Evolutionary conservation across 1,140 invertebrate species (phyloP).

Genomic region (Drosophila mojavensis): DNA sequence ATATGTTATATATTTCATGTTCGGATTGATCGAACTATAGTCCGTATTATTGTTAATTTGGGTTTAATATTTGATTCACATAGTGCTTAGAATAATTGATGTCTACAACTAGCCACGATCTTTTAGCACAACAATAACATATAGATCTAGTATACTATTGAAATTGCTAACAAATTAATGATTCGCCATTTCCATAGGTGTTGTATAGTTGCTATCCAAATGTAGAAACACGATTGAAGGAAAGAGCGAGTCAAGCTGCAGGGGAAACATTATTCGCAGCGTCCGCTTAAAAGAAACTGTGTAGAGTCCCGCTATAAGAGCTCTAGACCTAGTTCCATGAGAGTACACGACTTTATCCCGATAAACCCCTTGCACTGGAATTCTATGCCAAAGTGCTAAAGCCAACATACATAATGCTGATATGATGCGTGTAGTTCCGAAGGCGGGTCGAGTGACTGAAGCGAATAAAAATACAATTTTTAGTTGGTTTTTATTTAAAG

Average conservation of each 20-base stretch:
- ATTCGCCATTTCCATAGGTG: constrained; percentile 25
- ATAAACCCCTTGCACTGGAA: constrained; percentile 26
- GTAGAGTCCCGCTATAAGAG: constrained; percentile 6
- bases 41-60: constrained; percentile 33
- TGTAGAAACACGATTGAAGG: constrained; percentile 16
- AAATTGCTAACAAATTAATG: constrained; percentile 30
- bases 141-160: constrained; percentile 30
- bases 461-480: constrained; percentile 21
- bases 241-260: constrained; percentile 25
- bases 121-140: constrained; percentile 49
- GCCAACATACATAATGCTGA: constrained; percentile 18
- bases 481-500: constrained; percentile 46
- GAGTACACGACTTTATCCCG: constrained; percentile 14
- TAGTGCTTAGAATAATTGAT: constrained; percentile 34
- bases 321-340: constrained; percentile 20
- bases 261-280: constrained; percentile 16
- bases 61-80: constrained; percentile 12
- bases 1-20: constrained; percentile 27
- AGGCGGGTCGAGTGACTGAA: constrained; percentile 8
- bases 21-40: constrained; percentile 37
- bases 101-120: constrained; percentile 56
- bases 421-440: constrained; percentile 2
- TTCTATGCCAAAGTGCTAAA: constrained; percentile 45
- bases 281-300: constrained; percentile 17
- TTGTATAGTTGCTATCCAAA: constrained; percentile 15